Conservation (phyloP, 2,113 vertebrate species). For the Perognathus longimembris region DNA sequence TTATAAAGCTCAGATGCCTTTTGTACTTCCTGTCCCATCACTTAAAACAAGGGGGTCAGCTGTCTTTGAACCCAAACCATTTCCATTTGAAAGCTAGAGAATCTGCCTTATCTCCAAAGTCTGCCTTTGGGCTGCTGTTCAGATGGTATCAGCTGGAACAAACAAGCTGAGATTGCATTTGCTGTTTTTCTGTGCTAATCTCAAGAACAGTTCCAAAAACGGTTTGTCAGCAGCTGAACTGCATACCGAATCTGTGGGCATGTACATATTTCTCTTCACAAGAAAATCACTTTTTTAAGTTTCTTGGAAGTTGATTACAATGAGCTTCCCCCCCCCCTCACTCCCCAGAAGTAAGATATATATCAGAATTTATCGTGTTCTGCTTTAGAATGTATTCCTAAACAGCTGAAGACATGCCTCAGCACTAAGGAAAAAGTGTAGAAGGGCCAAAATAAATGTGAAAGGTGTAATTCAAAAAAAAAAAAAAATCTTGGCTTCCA, state of each 20-base stretch:
- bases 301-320: conserved; percentile 67
- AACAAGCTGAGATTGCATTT: conserved; percentile 90
- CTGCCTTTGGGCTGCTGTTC: conserved; percentile 88
- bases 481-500: too few relatives aligned
- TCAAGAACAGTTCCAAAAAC: conserved; percentile 85
- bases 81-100: conserved; percentile 79
- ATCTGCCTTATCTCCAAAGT: conserved; percentile 86
- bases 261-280: conserved; percentile 72
- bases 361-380: neutral
- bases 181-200: conserved; percentile 85
- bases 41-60: conserved; percentile 82
- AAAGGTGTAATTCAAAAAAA: neutral
- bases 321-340: neutral
- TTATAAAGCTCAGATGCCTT: conserved; percentile 31
- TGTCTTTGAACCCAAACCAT: conserved; percentile 88
- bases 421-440: neutral
- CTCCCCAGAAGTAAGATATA: conserved; percentile 17
- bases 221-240: conserved; percentile 86
- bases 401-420: neutral
- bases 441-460: neutral
- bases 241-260: conserved; percentile 60
- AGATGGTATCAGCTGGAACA: conserved; percentile 93
- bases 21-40: conserved; percentile 70
- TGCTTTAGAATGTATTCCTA: conserved; percentile 19
- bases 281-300: conserved; percentile 75